A percentile compares a stretch with the other conserved stretches of the same genome.
Conservation (phyloP, 2,888 invertebrate genomes). For the Augochlorella aurata region DNA sequence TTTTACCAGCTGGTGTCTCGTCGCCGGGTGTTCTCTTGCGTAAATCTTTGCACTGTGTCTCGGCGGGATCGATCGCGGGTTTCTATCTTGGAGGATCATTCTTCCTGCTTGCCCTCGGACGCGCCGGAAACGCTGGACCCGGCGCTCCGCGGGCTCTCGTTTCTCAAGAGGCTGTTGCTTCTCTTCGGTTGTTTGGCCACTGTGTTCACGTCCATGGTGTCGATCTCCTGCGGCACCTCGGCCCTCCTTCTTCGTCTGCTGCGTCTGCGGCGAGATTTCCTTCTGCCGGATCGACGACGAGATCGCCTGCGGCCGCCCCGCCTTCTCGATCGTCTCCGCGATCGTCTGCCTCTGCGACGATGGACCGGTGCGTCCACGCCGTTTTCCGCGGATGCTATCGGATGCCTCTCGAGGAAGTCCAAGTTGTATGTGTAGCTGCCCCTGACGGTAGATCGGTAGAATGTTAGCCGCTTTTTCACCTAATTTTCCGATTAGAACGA, state of each 20-base stretch:
- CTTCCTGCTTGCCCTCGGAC: slow-evolving; percentile 41
- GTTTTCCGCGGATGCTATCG: slow-evolving; percentile 34
- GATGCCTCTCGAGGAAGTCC: slow-evolving; percentile 45
- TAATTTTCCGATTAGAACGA: neutral
- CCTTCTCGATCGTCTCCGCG: neutral
- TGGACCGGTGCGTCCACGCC: slow-evolving; percentile 24
- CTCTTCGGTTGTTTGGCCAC: slow-evolving; percentile 26
- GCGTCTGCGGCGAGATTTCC: slow-evolving; percentile 24
- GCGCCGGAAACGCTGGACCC: slow-evolving; percentile 52
- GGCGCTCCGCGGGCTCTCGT: slow-evolving; percentile 36
- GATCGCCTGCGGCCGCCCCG: slow-evolving; percentile 2
- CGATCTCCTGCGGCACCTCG: slow-evolving; percentile 18
- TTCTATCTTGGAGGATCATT: slow-evolving; percentile 17
- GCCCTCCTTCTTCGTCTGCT: slow-evolving; percentile 26
- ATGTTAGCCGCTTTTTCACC: neutral
- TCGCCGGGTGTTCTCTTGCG: slow-evolving; percentile 9
- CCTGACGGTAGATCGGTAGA: slow-evolving; percentile 37
- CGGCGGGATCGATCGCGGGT: neutral
- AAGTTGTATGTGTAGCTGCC: slow-evolving; percentile 70
- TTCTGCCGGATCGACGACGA: slow-evolving; percentile 31
- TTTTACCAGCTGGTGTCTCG: slow-evolving; percentile 23
- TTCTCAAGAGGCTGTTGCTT: slow-evolving; percentile 35
- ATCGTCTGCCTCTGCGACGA: slow-evolving; percentile 16
- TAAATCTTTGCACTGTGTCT: slow-evolving; percentile 26
- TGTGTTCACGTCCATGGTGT: slow-evolving; percentile 14